Conservation (phyloP, 2,797 vertebrate genomes). For the Sitta carolinensis region DNA sequence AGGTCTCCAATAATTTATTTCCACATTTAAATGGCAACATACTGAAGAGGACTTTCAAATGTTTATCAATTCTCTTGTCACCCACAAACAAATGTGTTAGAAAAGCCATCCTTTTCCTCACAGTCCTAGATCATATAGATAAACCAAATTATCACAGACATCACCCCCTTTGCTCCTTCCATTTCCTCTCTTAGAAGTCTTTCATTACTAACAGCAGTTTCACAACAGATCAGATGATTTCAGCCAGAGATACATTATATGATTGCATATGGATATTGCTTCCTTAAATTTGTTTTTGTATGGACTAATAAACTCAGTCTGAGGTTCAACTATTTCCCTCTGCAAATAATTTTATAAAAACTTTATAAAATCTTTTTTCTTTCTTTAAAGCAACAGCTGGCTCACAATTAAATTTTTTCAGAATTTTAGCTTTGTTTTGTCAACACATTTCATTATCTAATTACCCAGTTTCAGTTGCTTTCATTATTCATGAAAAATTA, state of each 20-base stretch:
- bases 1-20: not conserved
- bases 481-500: not conserved
- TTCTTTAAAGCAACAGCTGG: not conserved
- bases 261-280: not conserved
- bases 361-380: not conserved
- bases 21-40: not conserved
- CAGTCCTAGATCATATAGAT: not conserved
- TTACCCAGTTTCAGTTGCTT: not conserved
- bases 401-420: not conserved
- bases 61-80: not conserved
- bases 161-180: not conserved
- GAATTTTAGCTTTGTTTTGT: constrained; percentile 16
- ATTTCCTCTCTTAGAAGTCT: not conserved
- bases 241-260: not conserved
- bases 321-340: not conserved
- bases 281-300: not conserved
- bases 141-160: not conserved
- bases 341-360: not conserved
- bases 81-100: not conserved
- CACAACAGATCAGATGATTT: not conserved
- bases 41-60: not conserved
- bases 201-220: not conserved
- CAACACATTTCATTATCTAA: not conserved
- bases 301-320: not conserved
- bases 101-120: not conserved